These are phyloP conservation scores for Anguilla anguilla DNA, from an alignment of 2,797 vertebrate species.

Conservation along the genomic window DNA sequence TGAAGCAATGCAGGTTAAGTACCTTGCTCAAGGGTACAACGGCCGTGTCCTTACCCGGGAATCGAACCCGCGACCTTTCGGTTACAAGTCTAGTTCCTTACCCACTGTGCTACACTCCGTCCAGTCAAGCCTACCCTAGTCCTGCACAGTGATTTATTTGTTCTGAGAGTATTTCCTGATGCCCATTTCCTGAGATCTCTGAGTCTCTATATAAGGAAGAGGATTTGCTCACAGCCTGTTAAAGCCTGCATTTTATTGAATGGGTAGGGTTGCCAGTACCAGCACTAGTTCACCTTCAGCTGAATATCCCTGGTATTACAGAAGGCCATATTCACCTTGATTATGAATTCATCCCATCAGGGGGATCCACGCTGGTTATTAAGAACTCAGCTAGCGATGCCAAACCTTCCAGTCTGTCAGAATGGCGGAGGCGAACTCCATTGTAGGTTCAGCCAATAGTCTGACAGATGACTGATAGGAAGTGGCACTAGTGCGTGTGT, in stretches of 20 bases:
- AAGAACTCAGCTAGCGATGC: not conserved
- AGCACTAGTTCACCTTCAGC: not conserved
- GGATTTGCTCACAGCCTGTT: not conserved
- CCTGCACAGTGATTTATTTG: not conserved
- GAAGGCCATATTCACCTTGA: not conserved
- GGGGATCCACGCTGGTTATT: not conserved
- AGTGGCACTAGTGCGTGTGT: not conserved
- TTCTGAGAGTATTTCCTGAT: not conserved
- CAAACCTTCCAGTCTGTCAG: not conserved
- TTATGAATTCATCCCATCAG: not conserved
- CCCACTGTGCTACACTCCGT: no score
- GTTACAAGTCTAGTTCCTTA: no score
- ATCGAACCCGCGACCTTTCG: no score
- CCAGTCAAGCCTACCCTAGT: not conserved
- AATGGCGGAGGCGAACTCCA: not conserved
- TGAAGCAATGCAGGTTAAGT: no score
- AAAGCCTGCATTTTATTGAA: not conserved
- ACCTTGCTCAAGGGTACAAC: no score
- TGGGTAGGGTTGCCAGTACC: not conserved
- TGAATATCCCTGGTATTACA: not conserved
- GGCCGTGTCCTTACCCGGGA: no score
- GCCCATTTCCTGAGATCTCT: not conserved
- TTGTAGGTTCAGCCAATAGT: not conserved
- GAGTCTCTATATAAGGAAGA: not conserved
- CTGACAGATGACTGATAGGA: not conserved